phyloP scores from a whole-genome alignment of 2,888 invertebrate genomes.

The Eupithecia vulgata region DNA sequence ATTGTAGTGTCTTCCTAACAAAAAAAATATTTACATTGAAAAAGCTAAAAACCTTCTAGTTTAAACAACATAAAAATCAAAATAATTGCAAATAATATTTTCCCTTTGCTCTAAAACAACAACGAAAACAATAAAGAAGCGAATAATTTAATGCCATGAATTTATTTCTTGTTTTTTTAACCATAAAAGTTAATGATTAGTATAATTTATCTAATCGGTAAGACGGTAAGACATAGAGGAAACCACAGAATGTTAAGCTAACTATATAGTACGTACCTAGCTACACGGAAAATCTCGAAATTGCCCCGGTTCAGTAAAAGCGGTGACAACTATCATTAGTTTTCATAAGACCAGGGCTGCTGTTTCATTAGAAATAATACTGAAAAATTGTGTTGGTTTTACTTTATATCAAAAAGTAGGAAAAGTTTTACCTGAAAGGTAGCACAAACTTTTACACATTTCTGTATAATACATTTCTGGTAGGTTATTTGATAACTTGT shows the following conservation, averaged over 20 bases:
- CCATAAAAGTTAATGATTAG: background rate
- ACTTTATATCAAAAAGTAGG: constrained; percentile 12
- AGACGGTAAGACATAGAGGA: background rate
- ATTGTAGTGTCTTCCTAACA: too few relatives aligned
- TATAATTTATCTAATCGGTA: background rate
- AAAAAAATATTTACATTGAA: too few relatives aligned
- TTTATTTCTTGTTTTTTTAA: background rate
- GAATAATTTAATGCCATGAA: background rate
- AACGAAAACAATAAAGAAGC: background rate
- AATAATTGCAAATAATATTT: too few relatives aligned
- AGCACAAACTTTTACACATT: background rate
- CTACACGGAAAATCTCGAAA: constrained; percentile 29
- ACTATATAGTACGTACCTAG: constrained; percentile 4
- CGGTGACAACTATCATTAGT: constrained; percentile 47
- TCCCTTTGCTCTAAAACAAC: too few relatives aligned
- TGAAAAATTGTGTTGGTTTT: constrained; percentile 18
- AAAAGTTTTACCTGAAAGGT: background rate
- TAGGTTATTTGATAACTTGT: background rate
- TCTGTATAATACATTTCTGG: background rate
- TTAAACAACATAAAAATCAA: too few relatives aligned
- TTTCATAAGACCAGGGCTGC: constrained; percentile 40
- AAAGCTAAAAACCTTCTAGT: too few relatives aligned
- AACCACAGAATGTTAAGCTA: background rate
- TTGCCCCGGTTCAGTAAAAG: constrained; percentile 31
- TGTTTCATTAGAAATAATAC: constrained; percentile 33